Evolutionary conservation across 2,113 vertebrate genomes (phyloP), one percentile per base, ranked within the genome.

Genomic region (Mohoua ochrocephala): DNA sequence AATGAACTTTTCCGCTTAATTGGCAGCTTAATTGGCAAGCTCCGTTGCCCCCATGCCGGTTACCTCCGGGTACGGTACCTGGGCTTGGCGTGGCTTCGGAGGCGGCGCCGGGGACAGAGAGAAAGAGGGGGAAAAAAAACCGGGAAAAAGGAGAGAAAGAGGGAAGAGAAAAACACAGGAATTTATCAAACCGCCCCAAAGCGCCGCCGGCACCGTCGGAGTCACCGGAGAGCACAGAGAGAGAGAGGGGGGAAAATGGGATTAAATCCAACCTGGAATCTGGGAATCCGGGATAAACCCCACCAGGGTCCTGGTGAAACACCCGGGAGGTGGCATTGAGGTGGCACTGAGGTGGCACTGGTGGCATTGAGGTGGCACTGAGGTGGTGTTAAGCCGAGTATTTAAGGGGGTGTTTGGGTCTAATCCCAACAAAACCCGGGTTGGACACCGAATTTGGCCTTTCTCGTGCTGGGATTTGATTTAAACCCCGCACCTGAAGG

Each of bases 61-160:
- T 99, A 99, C 99, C 98, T 99, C 98, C 84, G 73, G 97, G 96
- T 95, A 98, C 98, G 96, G 97, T 99, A 99, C 98, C 98, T 98
- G 98, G 98, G 57, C 98, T 99, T 96, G 98, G 98, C 87, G 98
- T 97, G 96, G 98, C 98, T 98, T 99, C 99, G 98, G 97, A 92
- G 96, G 97, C 97, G 75, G 93, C 88, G 24, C 95, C 98, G 98
- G 93, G 97, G 97, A 97, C 15, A 97, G 93, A 96, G 95, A 95
- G 92, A 96, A 91, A 87, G 39, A 26, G 37, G 15, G 8, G 17
- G 2, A n/a, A 82, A n/a, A 35, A 59, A 44, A 44, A 56, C 21
- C 8, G 83, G 78, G 95, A 84, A 61, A 89, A 82, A 27, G 93
- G 71, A 84, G 95, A 87, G 85, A 59, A 97, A 84, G 96, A 88